phyloP scores from a whole-genome alignment of 1,140 invertebrate species.

The Daktulosphaira vitifoliae region DNA sequence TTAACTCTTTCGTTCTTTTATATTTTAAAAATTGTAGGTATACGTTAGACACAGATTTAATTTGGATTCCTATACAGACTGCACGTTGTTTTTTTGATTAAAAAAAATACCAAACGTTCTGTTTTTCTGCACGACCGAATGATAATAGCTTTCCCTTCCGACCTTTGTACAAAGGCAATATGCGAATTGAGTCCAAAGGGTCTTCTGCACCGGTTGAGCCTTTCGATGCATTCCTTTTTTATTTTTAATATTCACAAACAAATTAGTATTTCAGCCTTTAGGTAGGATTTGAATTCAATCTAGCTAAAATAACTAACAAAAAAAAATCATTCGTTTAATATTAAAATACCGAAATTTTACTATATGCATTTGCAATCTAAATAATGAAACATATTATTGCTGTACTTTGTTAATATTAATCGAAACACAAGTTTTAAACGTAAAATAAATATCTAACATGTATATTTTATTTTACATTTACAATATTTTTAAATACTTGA shows the following conservation, averaged over 20 bases:
- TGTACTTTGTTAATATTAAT: too few species aligned
- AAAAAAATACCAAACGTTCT: slow-evolving; percentile 31
- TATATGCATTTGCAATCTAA: too few species aligned
- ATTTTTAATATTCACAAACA: slow-evolving; percentile 30
- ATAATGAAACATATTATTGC: too few species aligned
- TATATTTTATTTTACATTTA: too few species aligned
- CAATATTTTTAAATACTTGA: too few species aligned
- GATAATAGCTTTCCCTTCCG: slow-evolving; percentile 33
- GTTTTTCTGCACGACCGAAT: slow-evolving; percentile 33
- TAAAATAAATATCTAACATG: too few species aligned
- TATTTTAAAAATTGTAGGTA: not conserved
- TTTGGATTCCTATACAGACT: slow-evolving; percentile 28
- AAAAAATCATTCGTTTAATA: not conserved
- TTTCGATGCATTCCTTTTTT: slow-evolving; percentile 20
- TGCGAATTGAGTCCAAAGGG: slow-evolving; percentile 30
- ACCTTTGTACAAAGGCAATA: slow-evolving; percentile 32
- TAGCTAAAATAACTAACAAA: not conserved
- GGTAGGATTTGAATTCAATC: slow-evolving; percentile 19
- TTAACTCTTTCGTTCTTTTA: slow-evolving; percentile 27
- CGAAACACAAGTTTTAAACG: too few species aligned
- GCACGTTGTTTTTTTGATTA: slow-evolving; percentile 29
- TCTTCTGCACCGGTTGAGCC: slow-evolving; percentile 33
- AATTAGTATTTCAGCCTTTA: slow-evolving; percentile 23
- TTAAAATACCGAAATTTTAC: not conserved
- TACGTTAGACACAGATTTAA: slow-evolving; percentile 29